A percentile compares a stretch with the other conserved stretches of the same genome.
phyloP scores from a whole-genome alignment of 2,888 invertebrate species.

The Balanococcus diminutus region DNA sequence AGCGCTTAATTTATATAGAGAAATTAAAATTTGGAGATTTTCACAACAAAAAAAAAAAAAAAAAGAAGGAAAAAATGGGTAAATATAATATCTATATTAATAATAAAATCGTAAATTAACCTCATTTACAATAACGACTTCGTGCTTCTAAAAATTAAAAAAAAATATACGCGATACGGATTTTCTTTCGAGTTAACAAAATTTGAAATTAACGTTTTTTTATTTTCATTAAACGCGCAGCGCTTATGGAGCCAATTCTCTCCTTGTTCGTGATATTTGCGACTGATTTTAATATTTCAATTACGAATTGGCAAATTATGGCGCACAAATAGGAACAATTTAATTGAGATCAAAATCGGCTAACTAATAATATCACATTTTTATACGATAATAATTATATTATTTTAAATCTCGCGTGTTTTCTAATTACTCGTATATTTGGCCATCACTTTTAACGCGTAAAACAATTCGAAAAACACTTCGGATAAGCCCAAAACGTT shows the following conservation, averaged over 20 bases:
- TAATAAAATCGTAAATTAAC: background rate
- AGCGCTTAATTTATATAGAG: slow-evolving; percentile 40
- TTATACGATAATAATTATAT: slow-evolving; percentile 5
- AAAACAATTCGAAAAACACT: background rate
- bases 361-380: slow-evolving; percentile 37
- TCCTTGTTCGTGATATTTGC: background rate
- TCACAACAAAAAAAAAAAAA: background rate
- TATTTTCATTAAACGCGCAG: background rate
- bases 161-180: background rate
- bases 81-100: background rate
- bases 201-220: background rate
- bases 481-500: too few relatives aligned
- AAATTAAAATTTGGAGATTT: slow-evolving; percentile 8
- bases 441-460: background rate
- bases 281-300: background rate
- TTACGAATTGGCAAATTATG: slow-evolving; percentile 12
- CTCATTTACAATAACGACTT: slow-evolving; percentile 26
- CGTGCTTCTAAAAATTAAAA: slow-evolving; percentile 12
- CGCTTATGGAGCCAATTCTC: background rate
- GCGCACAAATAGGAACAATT: slow-evolving; percentile 31
- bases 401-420: background rate
- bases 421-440: background rate
- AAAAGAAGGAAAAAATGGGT: background rate
- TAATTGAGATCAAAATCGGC: slow-evolving; percentile 25
- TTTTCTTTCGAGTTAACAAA: background rate